Evolutionary conservation across 2,797 vertebrate species (phyloP), one percentile per base, ranked within the genome.

Genomic region (Nannoperca australis): DNA sequence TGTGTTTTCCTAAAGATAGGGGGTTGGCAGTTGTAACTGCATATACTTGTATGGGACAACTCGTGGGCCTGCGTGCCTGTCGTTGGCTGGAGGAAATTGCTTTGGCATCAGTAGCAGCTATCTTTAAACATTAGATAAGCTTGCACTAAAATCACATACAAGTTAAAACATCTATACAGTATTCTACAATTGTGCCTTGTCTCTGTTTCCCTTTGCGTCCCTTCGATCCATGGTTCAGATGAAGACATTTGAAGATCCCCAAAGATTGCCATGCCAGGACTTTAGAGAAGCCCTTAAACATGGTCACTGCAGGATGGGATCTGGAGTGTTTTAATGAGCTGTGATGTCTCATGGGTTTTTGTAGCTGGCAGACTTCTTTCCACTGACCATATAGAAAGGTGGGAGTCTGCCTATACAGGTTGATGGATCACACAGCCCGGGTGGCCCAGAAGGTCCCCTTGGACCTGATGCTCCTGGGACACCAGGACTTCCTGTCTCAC

Each of bases 351-450:
- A 96, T 8, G 76, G 85, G 44, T 92, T 91, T 79, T 94, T 95
- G 83, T 95, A 88, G 70, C 87, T 74, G 24, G 89, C 59, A 1
- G 95, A 91, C 78, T 96, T 96, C 85, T 96, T 96, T 4, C 95
- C 95, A 2, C 92, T 82, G 69, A 95, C 32, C 92, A 96, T 83
- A 18, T 94, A 95, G 70, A 94, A 77, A 42, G 95, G 94, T 24
- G 92, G 93, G 47, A 93, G 77, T 80, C 95, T 91, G 73, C 85
- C 64, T 62, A 89, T 89, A 79, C 96, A 96, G 71, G 92, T 94
- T 0, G 95, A 96, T 27, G 96, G 95, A 80, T 96, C 96, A 51
- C 96, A 96, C 42, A 96, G 92, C n/a, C 96, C 96, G 0, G 94
- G 93, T 0, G 90, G 62, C 10, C 96, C 96, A 0, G 89, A 59